Base-by-base conservation (phyloP, 2,888 invertebrate species). In the Mamestra brassicae region DNA sequence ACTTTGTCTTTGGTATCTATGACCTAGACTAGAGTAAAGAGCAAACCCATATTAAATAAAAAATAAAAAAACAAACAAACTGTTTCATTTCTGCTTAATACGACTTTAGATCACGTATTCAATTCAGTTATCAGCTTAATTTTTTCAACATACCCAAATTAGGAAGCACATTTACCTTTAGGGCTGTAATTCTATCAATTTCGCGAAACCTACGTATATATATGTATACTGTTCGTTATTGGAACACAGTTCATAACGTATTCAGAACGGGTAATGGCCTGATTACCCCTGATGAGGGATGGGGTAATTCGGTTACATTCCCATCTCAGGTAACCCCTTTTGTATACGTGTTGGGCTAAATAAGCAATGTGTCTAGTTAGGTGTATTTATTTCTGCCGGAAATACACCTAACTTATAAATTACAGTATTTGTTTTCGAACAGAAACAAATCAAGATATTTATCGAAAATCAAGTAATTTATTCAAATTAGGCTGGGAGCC, bases 201-300 rank as follows among this genome's bases (percentile, higher is more conserved):
- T 78, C 38, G 50, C 70, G 45, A 73, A 77, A 75, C 68, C 65
- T 73, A 60, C 80, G 52, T 17, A 52, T 17, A 52, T 10, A 68
- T 52, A 52, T 50, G 60, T 73, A 17, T 10, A 68, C 64, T 38
- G 72, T 78, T 80, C 71, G 66, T 79, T 87, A 86, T 87, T 80
- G 85, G 80, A 68, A 83, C 71, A 74, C 78, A 62, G 76, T 80
- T 83, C 71, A 88, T 89, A 87, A 87, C 81, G 86, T 90, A 93
- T 93, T 92, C 92, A 71, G 84, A 83, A 80, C 91, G 89, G 88
- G 93, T 89, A 88, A 89, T 86, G 81, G 87, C 87, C 92, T 93
- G 92, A 93, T 94, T 93, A 92, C 88, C 70, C 70, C 82, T 92
- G 92, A 92, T 92, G 92, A 93, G 91, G 91, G 90, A 85, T 83